These are phyloP conservation scores for Orycteropus afer DNA, from an alignment of 2,113 vertebrate species.

Conservation along the genomic window DNA sequence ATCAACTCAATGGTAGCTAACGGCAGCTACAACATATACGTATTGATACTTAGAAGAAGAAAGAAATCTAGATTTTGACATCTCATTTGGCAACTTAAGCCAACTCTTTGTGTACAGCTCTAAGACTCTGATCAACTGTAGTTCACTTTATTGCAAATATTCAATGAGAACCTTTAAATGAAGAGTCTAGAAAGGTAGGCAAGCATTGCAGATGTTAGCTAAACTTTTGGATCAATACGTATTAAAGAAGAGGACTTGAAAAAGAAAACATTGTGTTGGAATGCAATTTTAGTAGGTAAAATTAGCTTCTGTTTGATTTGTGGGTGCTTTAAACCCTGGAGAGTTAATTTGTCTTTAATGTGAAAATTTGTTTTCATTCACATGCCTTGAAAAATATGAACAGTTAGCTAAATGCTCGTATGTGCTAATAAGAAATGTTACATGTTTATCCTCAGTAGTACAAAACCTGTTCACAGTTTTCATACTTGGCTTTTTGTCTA, in stretches of 20 bases:
- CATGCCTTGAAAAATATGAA: background rate
- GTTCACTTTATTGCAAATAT: constrained; percentile 20
- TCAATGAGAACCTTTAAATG: background rate
- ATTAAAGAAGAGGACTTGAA: background rate
- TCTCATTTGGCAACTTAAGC: background rate
- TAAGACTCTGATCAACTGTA: background rate
- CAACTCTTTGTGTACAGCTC: background rate
- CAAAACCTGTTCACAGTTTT: background rate
- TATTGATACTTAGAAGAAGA: background rate
- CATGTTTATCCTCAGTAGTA: background rate
- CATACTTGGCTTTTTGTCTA: constrained; percentile 44
- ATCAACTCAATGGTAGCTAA: background rate
- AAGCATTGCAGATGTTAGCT: background rate
- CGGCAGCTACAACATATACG: background rate
- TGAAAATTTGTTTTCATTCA: constrained; percentile 26
- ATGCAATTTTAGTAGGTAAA: background rate
- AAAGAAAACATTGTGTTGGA: constrained; percentile 31
- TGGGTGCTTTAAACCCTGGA: constrained; percentile 15
- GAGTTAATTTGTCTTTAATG: constrained; percentile 39
- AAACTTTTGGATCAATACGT: background rate
- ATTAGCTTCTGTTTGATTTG: constrained; percentile 25
- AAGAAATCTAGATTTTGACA: constrained; percentile 13
- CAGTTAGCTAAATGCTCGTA: background rate
- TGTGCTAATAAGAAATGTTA: background rate
- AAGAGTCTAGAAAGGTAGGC: background rate